Percentiles rank a stretch among this genome's conserved stretches.
These are phyloP conservation scores for Hippocampus kuda DNA, from an alignment of 2,797 vertebrate species.

Conservation along the genomic window DNA sequence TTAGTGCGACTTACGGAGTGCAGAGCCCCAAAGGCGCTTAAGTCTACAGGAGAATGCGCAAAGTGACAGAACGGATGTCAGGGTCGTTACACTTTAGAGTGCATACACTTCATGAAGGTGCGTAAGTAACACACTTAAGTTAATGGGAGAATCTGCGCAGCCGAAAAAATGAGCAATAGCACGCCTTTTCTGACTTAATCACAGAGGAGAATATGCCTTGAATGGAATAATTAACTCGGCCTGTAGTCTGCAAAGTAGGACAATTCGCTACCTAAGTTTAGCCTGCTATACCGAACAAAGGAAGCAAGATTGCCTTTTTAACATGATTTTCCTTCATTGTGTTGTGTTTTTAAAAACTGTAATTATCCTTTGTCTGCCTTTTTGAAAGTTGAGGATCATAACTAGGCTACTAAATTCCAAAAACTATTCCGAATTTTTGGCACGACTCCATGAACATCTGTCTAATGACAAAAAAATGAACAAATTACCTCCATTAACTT, in stretches of 20 bases:
- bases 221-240: slow-evolving; percentile 3
- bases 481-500: neutral
- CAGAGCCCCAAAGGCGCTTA: too few relatives aligned
- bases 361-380: neutral
- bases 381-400: neutral
- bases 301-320: slow-evolving; percentile 1
- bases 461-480: neutral
- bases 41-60: too few relatives aligned
- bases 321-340: neutral
- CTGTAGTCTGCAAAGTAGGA: neutral
- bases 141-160: too few relatives aligned
- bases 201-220: neutral
- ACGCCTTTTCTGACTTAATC: too few relatives aligned
- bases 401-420: neutral
- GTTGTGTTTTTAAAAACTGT: neutral
- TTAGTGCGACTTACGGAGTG: too few relatives aligned
- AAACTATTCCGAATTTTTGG: neutral
- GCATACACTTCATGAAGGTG: too few relatives aligned
- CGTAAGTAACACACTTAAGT: too few relatives aligned
- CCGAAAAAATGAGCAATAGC: too few relatives aligned
- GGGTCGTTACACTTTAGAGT: too few relatives aligned
- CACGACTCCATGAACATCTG: neutral
- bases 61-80: too few relatives aligned
- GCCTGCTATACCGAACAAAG: neutral
- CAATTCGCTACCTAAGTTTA: neutral